These are phyloP conservation scores for Andricus quercusramuli DNA, from an alignment of 2,888 invertebrate genomes.

Conservation along the genomic window DNA sequence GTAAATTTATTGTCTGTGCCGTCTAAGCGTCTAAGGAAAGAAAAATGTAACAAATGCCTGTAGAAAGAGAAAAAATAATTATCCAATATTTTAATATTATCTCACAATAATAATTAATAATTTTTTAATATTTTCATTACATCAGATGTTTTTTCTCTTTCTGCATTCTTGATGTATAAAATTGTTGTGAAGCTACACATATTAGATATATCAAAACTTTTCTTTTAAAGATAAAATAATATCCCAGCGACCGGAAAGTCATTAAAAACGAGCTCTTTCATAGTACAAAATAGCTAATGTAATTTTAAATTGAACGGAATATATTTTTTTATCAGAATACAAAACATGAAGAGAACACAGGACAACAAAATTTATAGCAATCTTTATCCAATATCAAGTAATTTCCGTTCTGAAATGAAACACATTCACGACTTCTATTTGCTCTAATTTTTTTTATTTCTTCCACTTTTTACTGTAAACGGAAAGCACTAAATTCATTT, in stretches of 20 bases:
- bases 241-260: constrained; percentile 18
- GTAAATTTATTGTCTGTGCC: constrained; percentile 20
- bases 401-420: constrained; percentile 6
- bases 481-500: neutral
- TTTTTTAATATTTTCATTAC: neutral
- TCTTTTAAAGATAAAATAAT: constrained; percentile 10
- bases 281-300: constrained; percentile 38
- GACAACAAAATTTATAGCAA: constrained; percentile 11
- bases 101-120: neutral
- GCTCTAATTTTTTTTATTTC: neutral
- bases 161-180: constrained; percentile 19
- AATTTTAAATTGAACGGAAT: constrained; percentile 30
- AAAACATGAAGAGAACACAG: constrained; percentile 11
- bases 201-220: constrained; percentile 8
- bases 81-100: neutral
- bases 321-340: constrained; percentile 36
- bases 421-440: neutral
- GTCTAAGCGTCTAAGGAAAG: neutral
- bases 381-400: constrained; percentile 3
- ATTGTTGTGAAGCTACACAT: constrained; percentile 14
- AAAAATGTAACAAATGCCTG: neutral
- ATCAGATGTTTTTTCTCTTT: constrained; percentile 10
- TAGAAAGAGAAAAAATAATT: constrained; percentile 7
- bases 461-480: neutral
- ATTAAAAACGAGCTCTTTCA: constrained; percentile 25